Evolutionary conservation across 2,113 vertebrate genomes (phyloP).

Genomic region (Cephalopholis sonnerati): DNA sequence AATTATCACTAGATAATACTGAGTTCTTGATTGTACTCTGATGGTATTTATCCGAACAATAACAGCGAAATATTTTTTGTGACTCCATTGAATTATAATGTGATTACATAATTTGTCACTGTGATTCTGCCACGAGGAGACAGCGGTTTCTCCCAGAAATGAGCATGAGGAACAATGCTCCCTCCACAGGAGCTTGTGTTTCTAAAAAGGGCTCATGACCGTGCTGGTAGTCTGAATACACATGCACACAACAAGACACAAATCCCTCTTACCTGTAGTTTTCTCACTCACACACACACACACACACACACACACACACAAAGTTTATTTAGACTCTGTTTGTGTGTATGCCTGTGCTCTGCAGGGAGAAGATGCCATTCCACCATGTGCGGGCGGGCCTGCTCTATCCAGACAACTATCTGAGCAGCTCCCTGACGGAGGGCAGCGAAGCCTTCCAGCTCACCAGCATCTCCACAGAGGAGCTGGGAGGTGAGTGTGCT

Average conservation of each 20-base stretch:
- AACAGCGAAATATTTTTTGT: conserved; percentile 49
- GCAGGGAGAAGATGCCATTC: conserved; percentile 99
- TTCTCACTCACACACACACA: background rate
- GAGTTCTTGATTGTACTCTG: conserved; percentile 31
- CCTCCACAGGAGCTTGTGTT: conserved; percentile 50
- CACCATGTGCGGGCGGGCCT: conserved; percentile 97
- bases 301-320: background rate
- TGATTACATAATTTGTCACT: conserved; percentile 75
- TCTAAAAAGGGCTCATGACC: conserved; percentile 56
- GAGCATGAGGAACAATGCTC: conserved; percentile 58
- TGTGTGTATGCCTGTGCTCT: conserved; percentile 47
- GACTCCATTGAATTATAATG: conserved; percentile 68
- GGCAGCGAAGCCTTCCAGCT: conserved; percentile 95
- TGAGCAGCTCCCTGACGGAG: conserved; percentile 94
- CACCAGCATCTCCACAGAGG: conserved; percentile 96
- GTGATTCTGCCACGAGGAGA: conserved; percentile 59
- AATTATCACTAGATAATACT: conserved; percentile 24
- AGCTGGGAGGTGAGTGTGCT: conserved; percentile 92
- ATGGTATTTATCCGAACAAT: conserved; percentile 61
- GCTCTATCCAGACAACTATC: conserved; percentile 98
- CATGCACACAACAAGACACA: conserved; percentile 7
- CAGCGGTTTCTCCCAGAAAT: conserved; percentile 50
- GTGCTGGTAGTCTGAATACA: conserved; percentile 8
- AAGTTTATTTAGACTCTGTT: conserved; percentile 37
- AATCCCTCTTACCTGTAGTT: conserved; percentile 20